phyloP scores from a whole-genome alignment of 2,888 invertebrate species.

The Eutolmus rufibarbis region DNA sequence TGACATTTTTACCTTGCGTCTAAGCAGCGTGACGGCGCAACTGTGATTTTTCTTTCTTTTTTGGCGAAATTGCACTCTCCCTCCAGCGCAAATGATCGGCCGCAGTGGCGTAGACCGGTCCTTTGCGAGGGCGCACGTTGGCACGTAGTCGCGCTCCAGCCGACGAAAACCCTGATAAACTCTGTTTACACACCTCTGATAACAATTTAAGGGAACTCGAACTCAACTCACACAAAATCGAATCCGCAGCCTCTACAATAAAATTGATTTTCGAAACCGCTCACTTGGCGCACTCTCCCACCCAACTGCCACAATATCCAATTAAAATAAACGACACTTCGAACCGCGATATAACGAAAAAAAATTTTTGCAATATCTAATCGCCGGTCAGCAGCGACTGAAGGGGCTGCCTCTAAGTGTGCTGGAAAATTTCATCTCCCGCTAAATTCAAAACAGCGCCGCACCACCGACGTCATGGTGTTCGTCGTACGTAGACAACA shows the following conservation, averaged over 20 bases:
- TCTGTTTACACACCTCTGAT: neutral
- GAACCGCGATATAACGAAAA: neutral
- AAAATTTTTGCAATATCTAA: neutral
- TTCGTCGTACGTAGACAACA: neutral
- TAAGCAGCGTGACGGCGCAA: constrained; percentile 2
- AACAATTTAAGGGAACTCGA: neutral
- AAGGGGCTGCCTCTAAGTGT: neutral
- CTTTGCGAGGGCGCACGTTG: neutral
- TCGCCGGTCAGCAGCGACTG: neutral
- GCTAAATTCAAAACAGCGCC: neutral
- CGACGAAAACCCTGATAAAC: neutral
- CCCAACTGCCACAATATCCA: neutral
- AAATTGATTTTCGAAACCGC: constrained; percentile 2
- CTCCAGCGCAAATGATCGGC: neutral
- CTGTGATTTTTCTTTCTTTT: neutral
- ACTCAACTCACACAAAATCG: neutral
- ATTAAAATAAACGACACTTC: neutral
- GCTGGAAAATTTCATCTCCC: neutral
- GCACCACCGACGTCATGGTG: neutral
- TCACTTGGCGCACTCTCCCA: neutral
- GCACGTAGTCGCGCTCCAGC: neutral
- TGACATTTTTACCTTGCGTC: constrained; percentile 23
- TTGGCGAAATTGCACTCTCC: neutral
- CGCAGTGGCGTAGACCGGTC: neutral
- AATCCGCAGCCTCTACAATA: neutral